Conservation (phyloP, 2,113 vertebrate species). For the Plecturocebus donacophilus region DNA sequence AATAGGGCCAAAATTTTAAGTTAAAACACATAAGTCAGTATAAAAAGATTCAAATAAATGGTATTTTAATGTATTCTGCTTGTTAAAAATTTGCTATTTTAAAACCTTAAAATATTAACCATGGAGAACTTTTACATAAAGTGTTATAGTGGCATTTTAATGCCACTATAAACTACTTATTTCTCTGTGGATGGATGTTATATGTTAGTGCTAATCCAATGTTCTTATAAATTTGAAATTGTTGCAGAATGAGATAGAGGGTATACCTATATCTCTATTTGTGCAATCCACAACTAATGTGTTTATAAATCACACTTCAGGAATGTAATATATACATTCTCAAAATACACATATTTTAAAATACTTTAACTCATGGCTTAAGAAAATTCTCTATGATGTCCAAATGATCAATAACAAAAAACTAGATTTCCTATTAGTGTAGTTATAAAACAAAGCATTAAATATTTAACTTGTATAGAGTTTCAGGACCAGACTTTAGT, state of each 20-base stretch:
- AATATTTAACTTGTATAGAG: background rate
- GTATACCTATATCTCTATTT: background rate
- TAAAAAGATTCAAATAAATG: constrained; percentile 17
- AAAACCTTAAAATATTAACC: constrained; percentile 13
- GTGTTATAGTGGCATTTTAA: background rate
- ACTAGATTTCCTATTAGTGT: background rate
- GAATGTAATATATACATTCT: background rate
- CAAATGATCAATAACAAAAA: background rate
- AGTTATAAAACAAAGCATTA: background rate
- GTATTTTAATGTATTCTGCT: background rate
- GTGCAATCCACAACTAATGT: background rate
- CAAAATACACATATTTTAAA: background rate
- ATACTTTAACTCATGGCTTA: background rate
- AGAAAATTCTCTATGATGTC: background rate
- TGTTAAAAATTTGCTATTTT: background rate
- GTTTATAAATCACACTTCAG: background rate
- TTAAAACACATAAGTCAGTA: background rate
- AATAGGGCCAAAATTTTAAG: background rate
- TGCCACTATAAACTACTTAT: background rate
- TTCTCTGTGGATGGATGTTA: background rate
- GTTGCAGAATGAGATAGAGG: background rate
- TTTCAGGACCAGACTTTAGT: background rate
- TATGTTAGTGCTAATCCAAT: background rate
- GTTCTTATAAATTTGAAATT: background rate
- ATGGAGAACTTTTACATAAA: background rate